These are phyloP conservation scores for Rhyzopertha dominica DNA, from an alignment of 1,140 invertebrate genomes.

Conservation along the genomic window DNA sequence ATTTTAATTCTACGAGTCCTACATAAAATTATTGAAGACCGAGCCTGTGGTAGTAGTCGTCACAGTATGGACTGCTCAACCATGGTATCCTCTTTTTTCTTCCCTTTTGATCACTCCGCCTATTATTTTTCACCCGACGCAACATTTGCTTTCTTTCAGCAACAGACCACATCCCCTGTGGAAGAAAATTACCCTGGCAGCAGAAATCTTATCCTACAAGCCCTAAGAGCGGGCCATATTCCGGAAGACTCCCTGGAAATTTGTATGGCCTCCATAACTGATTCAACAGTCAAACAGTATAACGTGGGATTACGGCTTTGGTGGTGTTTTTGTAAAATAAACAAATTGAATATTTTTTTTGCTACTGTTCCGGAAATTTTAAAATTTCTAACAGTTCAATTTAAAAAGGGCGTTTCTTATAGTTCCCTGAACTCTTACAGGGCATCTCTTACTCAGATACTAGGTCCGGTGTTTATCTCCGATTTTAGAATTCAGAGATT, in stretches of 20 bases:
- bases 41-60: too few relatives aligned
- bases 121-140: too few relatives aligned
- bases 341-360: conserved; percentile 7
- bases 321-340: conserved; percentile 7
- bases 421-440: conserved; percentile 12
- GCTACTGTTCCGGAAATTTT: not conserved
- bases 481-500: conserved; percentile 17
- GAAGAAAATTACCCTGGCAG: conserved; percentile 14
- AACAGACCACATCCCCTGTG: conserved; percentile 14
- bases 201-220: conserved; percentile 14
- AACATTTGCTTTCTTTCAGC: too few relatives aligned
- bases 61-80: too few relatives aligned
- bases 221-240: conserved; percentile 1
- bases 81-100: too few relatives aligned
- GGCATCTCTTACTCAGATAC: conserved; percentile 8
- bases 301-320: conserved; percentile 9
- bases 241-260: conserved; percentile 11
- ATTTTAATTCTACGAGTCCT: too few relatives aligned
- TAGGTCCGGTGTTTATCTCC: not conserved
- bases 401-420: conserved; percentile 15
- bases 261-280: conserved; percentile 11
- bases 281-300: conserved; percentile 13
- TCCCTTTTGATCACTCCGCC: too few relatives aligned
- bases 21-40: too few relatives aligned
- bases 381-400: conserved; percentile 11